A percentile compares a stretch with the other conserved stretches of the same genome.
Conservation (phyloP, 2,113 vertebrate genomes). For the Cranoglanis bouderius region DNA sequence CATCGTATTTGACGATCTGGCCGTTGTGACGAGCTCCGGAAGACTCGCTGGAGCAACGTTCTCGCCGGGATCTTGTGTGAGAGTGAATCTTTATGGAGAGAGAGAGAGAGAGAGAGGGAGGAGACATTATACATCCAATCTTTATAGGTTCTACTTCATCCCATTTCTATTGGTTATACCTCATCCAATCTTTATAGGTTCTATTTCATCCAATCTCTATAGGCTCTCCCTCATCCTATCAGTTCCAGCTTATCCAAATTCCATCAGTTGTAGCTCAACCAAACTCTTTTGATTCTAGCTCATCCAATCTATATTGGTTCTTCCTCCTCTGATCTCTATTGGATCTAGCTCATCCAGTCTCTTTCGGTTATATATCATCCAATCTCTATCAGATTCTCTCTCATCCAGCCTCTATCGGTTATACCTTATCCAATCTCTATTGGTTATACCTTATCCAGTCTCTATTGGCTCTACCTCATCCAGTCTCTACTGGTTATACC, state of each 20-base stretch:
- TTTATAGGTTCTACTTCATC: background rate
- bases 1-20: conserved; percentile 79
- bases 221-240: background rate
- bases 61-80: conserved; percentile 79
- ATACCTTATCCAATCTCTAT: no score
- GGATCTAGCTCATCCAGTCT: background rate
- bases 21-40: conserved; percentile 77
- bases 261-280: background rate
- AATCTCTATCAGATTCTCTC: background rate
- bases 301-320: background rate
- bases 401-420: no score
- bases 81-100: conserved; percentile 70
- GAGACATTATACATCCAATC: background rate
- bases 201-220: background rate
- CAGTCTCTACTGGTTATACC: no score
- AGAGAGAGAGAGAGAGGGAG: background rate
- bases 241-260: background rate
- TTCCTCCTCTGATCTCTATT: background rate
- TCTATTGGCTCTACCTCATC: no score
- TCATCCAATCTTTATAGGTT: background rate
- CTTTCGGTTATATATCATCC: background rate
- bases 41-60: conserved; percentile 86
- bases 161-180: background rate
- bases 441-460: no score
- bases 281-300: background rate